These are phyloP conservation scores for Petaurus breviceps DNA, from an alignment of 2,113 vertebrate genomes.

Conservation along the genomic window DNA sequence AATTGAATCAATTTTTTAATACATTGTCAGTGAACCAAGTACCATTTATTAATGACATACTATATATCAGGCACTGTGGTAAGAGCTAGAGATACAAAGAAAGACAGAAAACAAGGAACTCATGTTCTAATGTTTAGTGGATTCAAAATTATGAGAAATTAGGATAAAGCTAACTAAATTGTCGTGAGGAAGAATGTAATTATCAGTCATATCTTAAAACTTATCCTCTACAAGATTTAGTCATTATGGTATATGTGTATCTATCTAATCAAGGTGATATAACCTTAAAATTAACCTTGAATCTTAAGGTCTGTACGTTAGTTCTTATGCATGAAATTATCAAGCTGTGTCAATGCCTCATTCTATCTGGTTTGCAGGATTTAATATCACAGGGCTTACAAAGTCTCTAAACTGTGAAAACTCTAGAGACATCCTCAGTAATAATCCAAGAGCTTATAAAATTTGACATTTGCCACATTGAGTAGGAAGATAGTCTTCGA, in stretches of 20 bases:
- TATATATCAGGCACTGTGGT: not conserved
- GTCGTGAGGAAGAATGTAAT: not conserved
- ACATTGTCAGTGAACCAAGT: not conserved
- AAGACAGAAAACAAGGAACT: not conserved
- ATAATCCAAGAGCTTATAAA: not conserved
- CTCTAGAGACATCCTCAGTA: not conserved
- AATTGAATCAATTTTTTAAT: not conserved
- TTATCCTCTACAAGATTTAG: not conserved
- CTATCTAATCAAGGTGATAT: not conserved
- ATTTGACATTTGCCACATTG: not conserved
- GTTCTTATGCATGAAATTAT: not conserved
- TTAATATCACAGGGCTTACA: not conserved
- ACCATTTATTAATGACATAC: not conserved
- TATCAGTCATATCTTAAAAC: not conserved
- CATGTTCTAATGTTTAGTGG: not conserved
- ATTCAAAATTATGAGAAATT: not conserved
- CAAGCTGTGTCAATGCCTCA: not conserved
- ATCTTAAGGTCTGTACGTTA: not conserved
- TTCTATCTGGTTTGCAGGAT: not conserved
- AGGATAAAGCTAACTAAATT: not conserved
- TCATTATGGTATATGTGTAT: not conserved
- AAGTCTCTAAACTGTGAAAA: not conserved
- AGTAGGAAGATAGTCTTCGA: not conserved
- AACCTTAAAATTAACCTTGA: not conserved
- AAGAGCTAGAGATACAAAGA: not conserved